A percentile compares a stretch with the other conserved stretches of the same genome.
These are phyloP conservation scores for Cichladusa arquata DNA, from an alignment of 2,113 vertebrate species.

Conservation along the genomic window DNA sequence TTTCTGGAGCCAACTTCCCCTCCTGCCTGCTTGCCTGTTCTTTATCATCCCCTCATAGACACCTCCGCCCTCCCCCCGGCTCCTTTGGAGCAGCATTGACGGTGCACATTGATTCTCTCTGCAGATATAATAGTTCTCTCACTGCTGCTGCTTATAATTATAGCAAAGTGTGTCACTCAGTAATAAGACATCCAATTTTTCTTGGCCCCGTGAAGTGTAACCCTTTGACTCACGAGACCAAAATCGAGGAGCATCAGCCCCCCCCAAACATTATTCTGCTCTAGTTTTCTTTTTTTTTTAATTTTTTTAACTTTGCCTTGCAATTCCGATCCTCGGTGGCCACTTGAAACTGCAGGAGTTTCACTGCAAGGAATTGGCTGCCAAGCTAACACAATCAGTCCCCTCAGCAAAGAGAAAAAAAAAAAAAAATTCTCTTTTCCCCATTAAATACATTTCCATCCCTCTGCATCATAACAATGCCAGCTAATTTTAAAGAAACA, in stretches of 20 bases:
- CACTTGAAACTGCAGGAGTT: conserved; percentile 49
- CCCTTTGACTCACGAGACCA: conserved; percentile 23
- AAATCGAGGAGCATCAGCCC: neutral
- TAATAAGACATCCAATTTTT: conserved; percentile 57
- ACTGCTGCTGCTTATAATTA: conserved; percentile 42
- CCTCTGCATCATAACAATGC: conserved; percentile 18
- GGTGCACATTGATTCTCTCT: conserved; percentile 52
- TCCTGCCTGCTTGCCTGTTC: conserved; percentile 40
- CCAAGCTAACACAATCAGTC: conserved; percentile 34
- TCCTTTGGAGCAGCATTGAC: conserved; percentile 33
- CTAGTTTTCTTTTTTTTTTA: neutral
- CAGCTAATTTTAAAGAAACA: conserved; percentile 31
- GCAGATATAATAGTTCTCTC: conserved; percentile 49
- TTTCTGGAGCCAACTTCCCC: conserved; percentile 45
- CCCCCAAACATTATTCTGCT: neutral
- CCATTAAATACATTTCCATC: conserved; percentile 41
- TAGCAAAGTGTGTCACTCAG: conserved; percentile 59
- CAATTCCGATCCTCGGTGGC: neutral
- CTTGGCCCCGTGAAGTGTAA: conserved; percentile 33
- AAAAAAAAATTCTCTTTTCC: conserved; percentile 10
- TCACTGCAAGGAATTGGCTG: conserved; percentile 35
- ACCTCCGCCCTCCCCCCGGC: conserved; percentile 26
- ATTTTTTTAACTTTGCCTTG: conserved; percentile 9
- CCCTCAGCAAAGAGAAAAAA: conserved; percentile 19
- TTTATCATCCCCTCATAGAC: conserved; percentile 29